Evolutionary conservation across 2,113 vertebrate species (phyloP).

Genomic region (Sarotherodon lohbergeri): DNA sequence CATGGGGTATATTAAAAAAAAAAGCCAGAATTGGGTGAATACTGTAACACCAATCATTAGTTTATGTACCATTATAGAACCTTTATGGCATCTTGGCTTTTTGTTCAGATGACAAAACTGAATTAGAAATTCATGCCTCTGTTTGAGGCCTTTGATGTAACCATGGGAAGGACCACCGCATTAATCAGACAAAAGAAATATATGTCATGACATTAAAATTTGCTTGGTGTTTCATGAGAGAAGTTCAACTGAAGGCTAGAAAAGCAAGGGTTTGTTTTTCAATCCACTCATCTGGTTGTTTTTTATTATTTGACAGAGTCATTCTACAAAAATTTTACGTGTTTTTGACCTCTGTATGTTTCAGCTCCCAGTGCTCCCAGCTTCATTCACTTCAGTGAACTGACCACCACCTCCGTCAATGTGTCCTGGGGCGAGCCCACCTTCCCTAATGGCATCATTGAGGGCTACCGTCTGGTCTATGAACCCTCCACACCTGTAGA

Average conservation of each 20-base stretch:
- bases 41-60: background rate
- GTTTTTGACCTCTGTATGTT: background rate
- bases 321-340: background rate
- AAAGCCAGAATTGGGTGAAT: background rate
- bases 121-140: background rate
- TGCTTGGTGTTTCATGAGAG: background rate
- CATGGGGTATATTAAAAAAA: background rate
- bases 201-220: background rate
- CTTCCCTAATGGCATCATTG: slow-evolving; percentile 89
- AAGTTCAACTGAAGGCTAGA: background rate
- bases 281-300: background rate
- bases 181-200: background rate
- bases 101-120: background rate
- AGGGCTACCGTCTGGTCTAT: slow-evolving; percentile 89
- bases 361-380: slow-evolving; percentile 90
- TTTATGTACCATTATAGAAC: background rate
- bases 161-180: background rate
- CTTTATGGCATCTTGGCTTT: background rate
- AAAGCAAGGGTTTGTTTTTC: background rate
- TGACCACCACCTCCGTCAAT: slow-evolving; percentile 96
- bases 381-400: slow-evolving; percentile 90
- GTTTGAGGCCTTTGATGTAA: background rate
- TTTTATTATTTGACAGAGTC: background rate
- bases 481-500: slow-evolving; percentile 89
- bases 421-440: slow-evolving; percentile 91